A percentile compares a stretch with the other conserved stretches of the same genome.
Evolutionary conservation across 2,797 vertebrate species (phyloP).

Genomic region (Chlorospingus flavigularis): DNA sequence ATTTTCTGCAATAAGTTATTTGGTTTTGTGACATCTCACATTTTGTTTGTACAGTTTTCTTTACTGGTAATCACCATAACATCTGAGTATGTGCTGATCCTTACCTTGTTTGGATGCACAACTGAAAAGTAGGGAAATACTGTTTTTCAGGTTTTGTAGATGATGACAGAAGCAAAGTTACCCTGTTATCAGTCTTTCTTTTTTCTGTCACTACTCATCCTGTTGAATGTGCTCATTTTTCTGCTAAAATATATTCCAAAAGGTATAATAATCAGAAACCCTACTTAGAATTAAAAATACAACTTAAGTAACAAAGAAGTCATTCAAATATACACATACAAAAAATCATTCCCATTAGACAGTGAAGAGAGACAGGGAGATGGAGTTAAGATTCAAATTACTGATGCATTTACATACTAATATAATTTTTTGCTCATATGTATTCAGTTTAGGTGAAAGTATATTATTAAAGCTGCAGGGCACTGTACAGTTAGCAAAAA

Average conservation of each 20-base stretch:
- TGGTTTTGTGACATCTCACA: neutral
- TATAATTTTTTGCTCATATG: neutral
- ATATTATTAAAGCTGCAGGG: neutral
- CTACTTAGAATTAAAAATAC: neutral
- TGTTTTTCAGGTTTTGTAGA: neutral
- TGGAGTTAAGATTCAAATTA: neutral
- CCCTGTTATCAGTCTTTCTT: neutral
- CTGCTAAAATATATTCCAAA: neutral
- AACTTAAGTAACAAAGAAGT: neutral
- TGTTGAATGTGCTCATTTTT: neutral
- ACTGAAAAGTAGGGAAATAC: neutral
- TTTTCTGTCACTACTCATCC: neutral
- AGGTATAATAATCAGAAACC: neutral
- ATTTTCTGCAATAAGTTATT: neutral
- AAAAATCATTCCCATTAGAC: neutral
- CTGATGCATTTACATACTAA: neutral
- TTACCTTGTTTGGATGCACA: neutral
- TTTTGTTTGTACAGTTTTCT: neutral
- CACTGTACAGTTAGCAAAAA: neutral
- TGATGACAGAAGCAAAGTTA: neutral
- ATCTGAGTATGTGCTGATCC: neutral
- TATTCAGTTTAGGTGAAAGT: neutral
- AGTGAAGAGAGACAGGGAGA: neutral
- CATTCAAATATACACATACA: neutral
- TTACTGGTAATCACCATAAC: neutral